These are phyloP conservation scores for Molanna angustata DNA, from an alignment of 2,888 invertebrate species.

Conservation along the genomic window DNA sequence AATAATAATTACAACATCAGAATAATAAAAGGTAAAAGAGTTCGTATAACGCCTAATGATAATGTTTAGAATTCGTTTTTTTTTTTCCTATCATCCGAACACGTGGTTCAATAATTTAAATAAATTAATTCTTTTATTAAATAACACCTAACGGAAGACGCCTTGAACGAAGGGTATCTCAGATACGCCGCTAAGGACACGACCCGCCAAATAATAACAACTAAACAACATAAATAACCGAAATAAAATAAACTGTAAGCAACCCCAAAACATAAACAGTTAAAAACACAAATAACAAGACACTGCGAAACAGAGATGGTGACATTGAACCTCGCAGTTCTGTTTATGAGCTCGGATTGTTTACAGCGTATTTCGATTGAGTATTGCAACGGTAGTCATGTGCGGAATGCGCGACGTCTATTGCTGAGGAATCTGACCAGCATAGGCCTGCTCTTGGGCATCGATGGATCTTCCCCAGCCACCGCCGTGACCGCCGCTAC, in stretches of 20 bases:
- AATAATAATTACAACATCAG: background rate
- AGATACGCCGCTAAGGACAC: too few species aligned
- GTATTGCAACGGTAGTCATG: conserved; percentile 30
- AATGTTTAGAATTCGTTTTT: conserved; percentile 23
- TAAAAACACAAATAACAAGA: too few species aligned
- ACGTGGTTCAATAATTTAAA: conserved; percentile 30
- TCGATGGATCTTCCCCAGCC: conserved; percentile 77
- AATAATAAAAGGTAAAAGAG: conserved; percentile 14
- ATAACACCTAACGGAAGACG: too few species aligned
- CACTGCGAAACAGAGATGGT: conserved; percentile 9
- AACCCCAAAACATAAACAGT: too few species aligned
- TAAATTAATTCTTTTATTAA: conserved; percentile 26
- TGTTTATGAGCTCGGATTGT: conserved; percentile 8
- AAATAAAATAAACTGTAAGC: too few species aligned
- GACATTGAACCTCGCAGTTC: conserved; percentile 4
- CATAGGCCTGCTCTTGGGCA: conserved; percentile 76
- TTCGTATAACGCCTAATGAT: conserved; percentile 22
- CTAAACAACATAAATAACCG: too few species aligned
- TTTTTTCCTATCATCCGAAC: conserved; percentile 19
- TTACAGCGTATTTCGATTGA: conserved; percentile 20
- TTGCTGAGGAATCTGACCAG: conserved; percentile 67
- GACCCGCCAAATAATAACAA: too few species aligned
- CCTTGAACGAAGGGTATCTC: too few species aligned
- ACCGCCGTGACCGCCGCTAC: conserved; percentile 50
- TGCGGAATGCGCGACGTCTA: conserved; percentile 34